Evolutionary conservation across 2,797 vertebrate genomes (phyloP).

Genomic region (Petrocephalus schoutedeni): DNA sequence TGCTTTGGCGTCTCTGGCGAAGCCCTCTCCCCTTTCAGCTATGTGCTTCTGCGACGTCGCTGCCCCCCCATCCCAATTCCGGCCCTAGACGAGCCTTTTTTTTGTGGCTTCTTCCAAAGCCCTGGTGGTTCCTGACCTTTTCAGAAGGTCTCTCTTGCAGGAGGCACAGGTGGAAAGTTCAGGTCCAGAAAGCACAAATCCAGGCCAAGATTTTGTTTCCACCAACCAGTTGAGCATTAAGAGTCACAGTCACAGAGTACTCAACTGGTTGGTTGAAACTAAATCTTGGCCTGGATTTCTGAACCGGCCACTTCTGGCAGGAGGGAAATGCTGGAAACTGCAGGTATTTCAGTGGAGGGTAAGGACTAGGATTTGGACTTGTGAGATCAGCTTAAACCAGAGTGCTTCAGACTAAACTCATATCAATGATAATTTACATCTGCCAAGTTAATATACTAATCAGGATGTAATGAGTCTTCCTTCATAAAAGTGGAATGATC

Average conservation of each 20-base stretch:
- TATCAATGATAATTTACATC: background rate
- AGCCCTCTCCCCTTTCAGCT: background rate
- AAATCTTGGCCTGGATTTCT: background rate
- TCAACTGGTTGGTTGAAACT: background rate
- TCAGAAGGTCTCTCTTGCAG: background rate
- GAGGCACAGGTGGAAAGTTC: background rate
- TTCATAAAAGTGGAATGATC: background rate
- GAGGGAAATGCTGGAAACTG: background rate
- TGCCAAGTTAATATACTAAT: background rate
- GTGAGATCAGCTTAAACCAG: background rate
- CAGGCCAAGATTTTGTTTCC: background rate
- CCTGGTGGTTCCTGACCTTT: background rate
- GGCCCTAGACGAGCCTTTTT: background rate
- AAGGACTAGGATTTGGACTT: background rate
- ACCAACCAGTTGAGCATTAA: background rate
- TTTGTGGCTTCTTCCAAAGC: background rate
- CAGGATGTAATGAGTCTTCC: background rate
- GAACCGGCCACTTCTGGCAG: background rate
- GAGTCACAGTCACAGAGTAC: background rate
- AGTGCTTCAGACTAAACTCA: background rate
- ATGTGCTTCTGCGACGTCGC: constrained; percentile 16
- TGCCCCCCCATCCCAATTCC: background rate
- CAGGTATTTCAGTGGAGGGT: background rate
- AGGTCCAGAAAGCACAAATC: background rate
- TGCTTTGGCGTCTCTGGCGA: background rate